phyloP scores from a whole-genome alignment of 2,797 vertebrate genomes.

The Okamejei kenojei region DNA sequence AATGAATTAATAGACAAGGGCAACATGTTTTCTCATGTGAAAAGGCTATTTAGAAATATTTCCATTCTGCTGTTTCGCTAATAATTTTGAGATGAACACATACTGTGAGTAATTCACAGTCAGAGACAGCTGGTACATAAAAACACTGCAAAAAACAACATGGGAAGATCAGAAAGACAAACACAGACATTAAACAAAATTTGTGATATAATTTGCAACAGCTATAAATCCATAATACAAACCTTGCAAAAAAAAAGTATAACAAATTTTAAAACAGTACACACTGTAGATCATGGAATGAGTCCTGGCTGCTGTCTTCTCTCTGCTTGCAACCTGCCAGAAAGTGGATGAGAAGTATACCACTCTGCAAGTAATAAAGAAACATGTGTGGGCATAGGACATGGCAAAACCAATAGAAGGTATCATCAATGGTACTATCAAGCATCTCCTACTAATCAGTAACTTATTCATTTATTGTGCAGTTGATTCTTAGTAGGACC shows the following conservation, averaged over 20 bases:
- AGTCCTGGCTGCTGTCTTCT: background rate
- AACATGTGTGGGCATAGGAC: no score
- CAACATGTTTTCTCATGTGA: slow-evolving; percentile 6
- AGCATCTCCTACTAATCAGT: no score
- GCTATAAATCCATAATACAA: background rate
- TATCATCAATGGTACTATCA: no score
- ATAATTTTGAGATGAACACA: slow-evolving; percentile 19
- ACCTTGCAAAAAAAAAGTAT: background rate
- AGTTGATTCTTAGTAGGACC: no score
- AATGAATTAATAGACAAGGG: slow-evolving; percentile 2
- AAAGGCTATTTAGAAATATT: slow-evolving; percentile 11
- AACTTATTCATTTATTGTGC: no score
- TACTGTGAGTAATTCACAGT: background rate
- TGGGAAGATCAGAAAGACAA: background rate
- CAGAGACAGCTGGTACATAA: background rate
- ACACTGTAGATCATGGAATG: background rate
- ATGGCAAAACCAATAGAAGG: no score
- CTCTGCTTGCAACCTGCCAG: background rate
- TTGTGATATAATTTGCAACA: background rate
- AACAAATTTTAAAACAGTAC: no score
- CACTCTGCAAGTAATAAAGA: no score
- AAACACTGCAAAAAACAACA: background rate
- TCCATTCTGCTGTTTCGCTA: background rate
- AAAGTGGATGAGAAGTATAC: no score
- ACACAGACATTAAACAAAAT: background rate